These are phyloP conservation scores for Hypanus sabinus DNA, from an alignment of 2,113 vertebrate species.

Conservation along the genomic window DNA sequence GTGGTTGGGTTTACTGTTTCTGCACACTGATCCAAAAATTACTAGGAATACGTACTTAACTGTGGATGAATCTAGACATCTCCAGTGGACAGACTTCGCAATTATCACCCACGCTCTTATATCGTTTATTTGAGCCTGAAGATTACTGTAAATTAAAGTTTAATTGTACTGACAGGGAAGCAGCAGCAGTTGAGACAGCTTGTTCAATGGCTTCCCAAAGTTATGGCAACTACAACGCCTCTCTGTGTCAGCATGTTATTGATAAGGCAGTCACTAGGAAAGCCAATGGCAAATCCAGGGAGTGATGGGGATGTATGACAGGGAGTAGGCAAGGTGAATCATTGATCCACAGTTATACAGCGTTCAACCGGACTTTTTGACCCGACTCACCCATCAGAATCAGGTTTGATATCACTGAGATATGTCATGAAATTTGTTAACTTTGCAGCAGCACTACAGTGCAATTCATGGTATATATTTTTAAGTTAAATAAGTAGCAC, in stretches of 20 bases:
- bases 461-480: too few species aligned
- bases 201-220: not conserved
- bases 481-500: too few species aligned
- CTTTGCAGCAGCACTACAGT: too few species aligned
- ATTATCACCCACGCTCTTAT: slow-evolving; percentile 12
- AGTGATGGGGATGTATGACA: too few species aligned
- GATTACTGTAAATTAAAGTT: not conserved
- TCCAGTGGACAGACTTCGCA: not conserved
- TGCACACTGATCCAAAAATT: not conserved
- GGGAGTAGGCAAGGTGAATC: not conserved
- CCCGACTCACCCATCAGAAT: not conserved
- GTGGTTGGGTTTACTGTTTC: not conserved
- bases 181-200: not conserved
- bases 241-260: too few species aligned
- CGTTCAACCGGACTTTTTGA: not conserved
- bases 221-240: not conserved
- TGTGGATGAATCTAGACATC: not conserved
- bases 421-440: too few species aligned
- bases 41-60: not conserved
- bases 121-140: not conserved
- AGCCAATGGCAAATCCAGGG: not conserved
- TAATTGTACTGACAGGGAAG: not conserved
- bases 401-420: too few species aligned
- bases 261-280: too few species aligned
- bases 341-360: not conserved